These are phyloP conservation scores for Orgyia antiqua DNA, from an alignment of 2,888 invertebrate genomes.

Conservation along the genomic window DNA sequence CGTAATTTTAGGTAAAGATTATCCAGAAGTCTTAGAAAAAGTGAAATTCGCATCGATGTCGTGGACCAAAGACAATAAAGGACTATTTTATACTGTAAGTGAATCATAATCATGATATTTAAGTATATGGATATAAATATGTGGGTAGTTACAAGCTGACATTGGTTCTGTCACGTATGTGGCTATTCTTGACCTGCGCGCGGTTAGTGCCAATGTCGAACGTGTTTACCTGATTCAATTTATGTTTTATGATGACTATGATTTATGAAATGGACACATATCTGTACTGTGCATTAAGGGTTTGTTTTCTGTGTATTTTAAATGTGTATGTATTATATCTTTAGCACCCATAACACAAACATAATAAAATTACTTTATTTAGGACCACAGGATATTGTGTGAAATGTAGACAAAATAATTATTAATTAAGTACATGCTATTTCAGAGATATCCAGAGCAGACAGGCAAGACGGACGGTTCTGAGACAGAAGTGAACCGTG, in stretches of 20 bases:
- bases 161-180: constrained; percentile 10
- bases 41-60: constrained; percentile 94
- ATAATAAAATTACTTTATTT: too few species aligned
- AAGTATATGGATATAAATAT: too few species aligned
- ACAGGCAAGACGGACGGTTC: constrained; percentile 93
- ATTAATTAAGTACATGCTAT: constrained; percentile 4
- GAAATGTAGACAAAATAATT: too few species aligned
- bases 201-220: constrained; percentile 4
- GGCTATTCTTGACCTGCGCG: constrained; percentile 4
- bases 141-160: too few species aligned
- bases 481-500: constrained; percentile 90
- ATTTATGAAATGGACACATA: too few species aligned
- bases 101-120: too few species aligned
- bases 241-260: too few species aligned
- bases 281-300: too few species aligned
- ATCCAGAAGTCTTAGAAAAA: constrained; percentile 92
- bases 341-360: too few species aligned
- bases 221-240: constrained; percentile 5
- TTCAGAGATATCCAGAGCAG: constrained; percentile 88
- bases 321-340: too few species aligned
- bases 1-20: constrained; percentile 85
- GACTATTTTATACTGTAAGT: constrained; percentile 94
- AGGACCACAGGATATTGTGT: too few species aligned
- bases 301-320: too few species aligned
- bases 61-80: constrained; percentile 97